Base-by-base conservation (phyloP, 2,888 invertebrate genomes). In the Metopia argyrocephala region DNA sequence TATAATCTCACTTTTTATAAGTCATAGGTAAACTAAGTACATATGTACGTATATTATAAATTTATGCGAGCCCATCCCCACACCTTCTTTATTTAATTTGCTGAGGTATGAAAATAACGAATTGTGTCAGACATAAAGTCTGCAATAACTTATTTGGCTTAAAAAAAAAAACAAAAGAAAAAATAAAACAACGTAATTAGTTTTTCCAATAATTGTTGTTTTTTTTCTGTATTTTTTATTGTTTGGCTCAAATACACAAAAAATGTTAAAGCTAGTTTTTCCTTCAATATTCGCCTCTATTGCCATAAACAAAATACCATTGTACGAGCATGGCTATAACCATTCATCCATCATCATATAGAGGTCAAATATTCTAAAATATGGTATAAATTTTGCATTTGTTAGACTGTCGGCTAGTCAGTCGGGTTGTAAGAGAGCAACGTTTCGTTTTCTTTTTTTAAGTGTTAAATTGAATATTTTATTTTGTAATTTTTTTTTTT, bases 41-140 rank as follows among this genome's bases (percentile, higher is more conserved):
- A n/a, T n/a, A n/a, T n/a, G n/a, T n/a, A 15, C 15, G 38, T 38
- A 9, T 38, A 38, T 38, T 12, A 38, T 7, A 38, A 38, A 38
- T 38, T 15, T 38, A 15, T 12, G 15, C 18, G 18, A 6, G 0
- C 56, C 4, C n/a, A 23, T 15, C 12, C n/a, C 3, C 25, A 57
- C 45, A 25, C 50, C 59, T 21, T 31, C 31, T 20, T 45, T 45
- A 28, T 64, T 21, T 3, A 46, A 9, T 18, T 25, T 20, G 25
- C 52, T 27, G 23, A 3, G 12, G 27, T 54, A 45, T 7, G n/a
- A 56, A 23, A 28, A 38, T 5, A 23, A 54, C 4, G 6, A 75
- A 64, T 50, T 76, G 59, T 65, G 65, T 76, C 76, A 76, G 70
- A 65, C 76, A 76, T 46, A 46, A 76, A 65, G 70, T 76, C 76